Evolutionary conservation across 2,113 vertebrate species (phyloP).

Genomic region (Laterallus jamaicensis): DNA sequence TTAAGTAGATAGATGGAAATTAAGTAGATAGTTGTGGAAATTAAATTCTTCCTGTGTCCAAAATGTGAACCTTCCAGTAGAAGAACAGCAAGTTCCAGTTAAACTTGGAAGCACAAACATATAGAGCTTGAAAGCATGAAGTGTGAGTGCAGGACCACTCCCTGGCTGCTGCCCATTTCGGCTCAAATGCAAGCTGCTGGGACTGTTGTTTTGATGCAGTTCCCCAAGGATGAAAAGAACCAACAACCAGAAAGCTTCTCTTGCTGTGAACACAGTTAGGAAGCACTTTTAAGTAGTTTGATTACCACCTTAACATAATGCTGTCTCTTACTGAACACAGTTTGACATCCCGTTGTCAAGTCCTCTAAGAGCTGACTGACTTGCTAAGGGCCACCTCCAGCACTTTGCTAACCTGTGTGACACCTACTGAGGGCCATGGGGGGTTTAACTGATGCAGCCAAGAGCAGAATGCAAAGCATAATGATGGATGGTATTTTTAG

Average conservation of each 20-base stretch:
- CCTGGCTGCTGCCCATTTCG: neutral
- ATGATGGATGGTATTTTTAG: neutral
- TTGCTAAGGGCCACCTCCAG: neutral
- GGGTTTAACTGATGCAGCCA: neutral
- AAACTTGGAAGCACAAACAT: neutral
- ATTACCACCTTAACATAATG: neutral
- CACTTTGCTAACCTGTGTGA: neutral
- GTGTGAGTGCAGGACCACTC: neutral
- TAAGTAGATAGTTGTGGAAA: neutral
- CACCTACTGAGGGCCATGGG: neutral
- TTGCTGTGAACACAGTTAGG: neutral
- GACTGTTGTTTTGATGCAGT: neutral
- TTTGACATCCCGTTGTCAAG: neutral
- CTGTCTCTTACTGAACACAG: neutral
- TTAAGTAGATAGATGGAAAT: neutral
- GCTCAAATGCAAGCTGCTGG: fast-evolving
- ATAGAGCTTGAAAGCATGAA: neutral
- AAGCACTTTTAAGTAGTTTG: neutral
- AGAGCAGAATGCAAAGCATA: neutral
- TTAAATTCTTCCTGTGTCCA: neutral
- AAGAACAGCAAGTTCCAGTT: neutral
- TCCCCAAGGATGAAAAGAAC: neutral
- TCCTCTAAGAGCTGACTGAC: neutral
- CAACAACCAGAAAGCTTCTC: neutral
- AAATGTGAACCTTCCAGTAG: neutral